Conservation (phyloP, 2,888 invertebrate genomes). For the Slavum lentiscoides region DNA sequence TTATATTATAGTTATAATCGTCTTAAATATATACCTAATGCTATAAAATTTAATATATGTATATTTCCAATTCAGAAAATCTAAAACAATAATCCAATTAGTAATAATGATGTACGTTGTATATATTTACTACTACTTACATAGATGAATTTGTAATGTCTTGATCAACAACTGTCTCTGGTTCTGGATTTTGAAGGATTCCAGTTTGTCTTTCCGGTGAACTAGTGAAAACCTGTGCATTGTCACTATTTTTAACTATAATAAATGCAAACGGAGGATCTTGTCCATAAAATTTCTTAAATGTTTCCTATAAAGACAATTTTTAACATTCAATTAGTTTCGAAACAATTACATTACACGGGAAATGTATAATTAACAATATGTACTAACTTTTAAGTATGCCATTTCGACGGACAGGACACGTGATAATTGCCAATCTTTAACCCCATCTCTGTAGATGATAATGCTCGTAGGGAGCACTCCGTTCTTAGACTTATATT, state of each 20-base stretch:
- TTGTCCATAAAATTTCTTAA: background rate
- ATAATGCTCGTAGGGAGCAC: too few species aligned
- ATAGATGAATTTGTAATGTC: constrained; percentile 75
- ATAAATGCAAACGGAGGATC: constrained; percentile 68
- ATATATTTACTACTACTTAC: constrained; percentile 26
- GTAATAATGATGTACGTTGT: background rate
- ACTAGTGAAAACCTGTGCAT: constrained; percentile 70
- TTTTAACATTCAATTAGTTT: background rate
- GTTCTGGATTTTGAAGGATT: constrained; percentile 68
- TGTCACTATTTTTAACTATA: constrained; percentile 88
- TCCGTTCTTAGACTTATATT: too few species aligned
- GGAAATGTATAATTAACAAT: background rate
- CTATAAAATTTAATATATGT: too few species aligned
- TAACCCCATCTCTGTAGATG: constrained; percentile 64
- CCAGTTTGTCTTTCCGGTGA: too few species aligned
- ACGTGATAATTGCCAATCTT: constrained; percentile 84
- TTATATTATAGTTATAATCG: too few species aligned
- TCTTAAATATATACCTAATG: too few species aligned
- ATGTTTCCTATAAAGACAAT: constrained; percentile 1
- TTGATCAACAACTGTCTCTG: constrained; percentile 87
- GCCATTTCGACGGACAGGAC: constrained; percentile 78
- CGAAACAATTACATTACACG: background rate
- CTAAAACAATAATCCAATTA: too few species aligned
- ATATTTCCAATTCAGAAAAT: too few species aligned
- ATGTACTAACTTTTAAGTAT: constrained; percentile 59